These are phyloP conservation scores for Hyposmocoma kahamanoa DNA, from an alignment of 1,140 invertebrate species.

Conservation along the genomic window DNA sequence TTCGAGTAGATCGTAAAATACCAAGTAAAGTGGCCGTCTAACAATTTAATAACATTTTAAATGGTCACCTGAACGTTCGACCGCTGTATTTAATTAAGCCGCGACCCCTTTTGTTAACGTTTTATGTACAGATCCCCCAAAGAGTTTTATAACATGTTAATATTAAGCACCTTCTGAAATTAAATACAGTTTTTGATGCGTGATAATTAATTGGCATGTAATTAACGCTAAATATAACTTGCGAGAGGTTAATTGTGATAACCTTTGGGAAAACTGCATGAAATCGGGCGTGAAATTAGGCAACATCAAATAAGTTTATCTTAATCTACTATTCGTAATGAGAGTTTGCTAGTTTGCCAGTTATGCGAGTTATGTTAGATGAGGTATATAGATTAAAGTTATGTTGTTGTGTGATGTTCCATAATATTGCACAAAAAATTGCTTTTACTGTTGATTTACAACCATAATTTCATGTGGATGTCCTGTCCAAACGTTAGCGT, in stretches of 20 bases:
- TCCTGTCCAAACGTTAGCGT: too few species aligned
- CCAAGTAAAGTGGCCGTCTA: slow-evolving; percentile 45
- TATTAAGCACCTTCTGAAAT: slow-evolving; percentile 12
- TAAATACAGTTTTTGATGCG: neutral
- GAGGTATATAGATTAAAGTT: too few species aligned
- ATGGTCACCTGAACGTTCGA: slow-evolving; percentile 47
- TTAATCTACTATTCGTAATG: neutral
- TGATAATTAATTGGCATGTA: neutral
- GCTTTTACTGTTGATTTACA: too few species aligned
- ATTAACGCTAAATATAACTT: too few species aligned
- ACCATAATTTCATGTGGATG: too few species aligned
- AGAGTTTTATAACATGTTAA: slow-evolving; percentile 25
- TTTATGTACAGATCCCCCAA: slow-evolving; percentile 25
- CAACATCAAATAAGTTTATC: neutral
- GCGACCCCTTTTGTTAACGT: slow-evolving; percentile 35
- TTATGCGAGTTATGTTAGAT: too few species aligned
- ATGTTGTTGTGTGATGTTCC: too few species aligned
- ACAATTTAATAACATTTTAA: slow-evolving; percentile 67
- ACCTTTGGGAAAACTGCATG: too few species aligned
- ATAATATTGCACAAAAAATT: too few species aligned
- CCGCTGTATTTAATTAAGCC: slow-evolving; percentile 61
- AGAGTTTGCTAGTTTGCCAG: neutral
- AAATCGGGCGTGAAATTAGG: too few species aligned
- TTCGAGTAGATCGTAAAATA: slow-evolving; percentile 47
- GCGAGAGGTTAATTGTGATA: too few species aligned